Base-by-base conservation (phyloP, 2,888 invertebrate genomes). In the Trissolcus japonicus region DNA sequence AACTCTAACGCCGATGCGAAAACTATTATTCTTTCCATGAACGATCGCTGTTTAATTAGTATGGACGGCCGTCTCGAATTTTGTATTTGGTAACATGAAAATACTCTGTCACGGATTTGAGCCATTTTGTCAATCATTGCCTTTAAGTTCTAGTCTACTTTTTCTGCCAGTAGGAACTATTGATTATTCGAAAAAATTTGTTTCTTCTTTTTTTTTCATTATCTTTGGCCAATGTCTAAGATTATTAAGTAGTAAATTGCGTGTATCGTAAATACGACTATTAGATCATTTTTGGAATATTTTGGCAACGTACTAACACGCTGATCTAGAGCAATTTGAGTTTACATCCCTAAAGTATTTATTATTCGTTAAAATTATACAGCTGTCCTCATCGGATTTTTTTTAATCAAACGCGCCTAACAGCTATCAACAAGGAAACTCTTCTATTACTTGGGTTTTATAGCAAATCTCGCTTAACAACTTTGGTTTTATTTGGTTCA, bases 21-120 rank as follows among this genome's bases (percentile, higher is more conserved):
- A 76, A 76, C 67, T 76, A 76, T 76, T 76, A 40, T 76, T 76
- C 76, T 76, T 76, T 76, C 76, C 76, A 76, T 76, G 77, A 68
- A 77, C 72, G 68, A 60, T 60, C 71, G 66, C 72, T 76, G 76
- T 76, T 76, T 62, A 25, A 76, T 66, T 76, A 72, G 76, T 76
- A 78, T 71, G 78, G 78, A 74, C 78, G 74, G 78, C 69, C 73
- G 66, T 74, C 46, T 78, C 67, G 78, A 74, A 78, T 74, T 75
- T 74, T 78, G 78, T 75, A 78, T 72, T 35, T 53, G 76, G 59
- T 72, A 67, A 76, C 76, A 76, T 71, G 76, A 76, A 72, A 71
- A 76, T 76, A 71, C 66, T 75, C 74, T 75, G 78, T 78, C 78
- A 74, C 78, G 75, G 78, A 78, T 78, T 78, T 75, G 71, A 63